Evolutionary conservation across 2,797 vertebrate genomes (phyloP), one percentile per base, ranked within the genome.

Genomic region (Pitangus sulphuratus): DNA sequence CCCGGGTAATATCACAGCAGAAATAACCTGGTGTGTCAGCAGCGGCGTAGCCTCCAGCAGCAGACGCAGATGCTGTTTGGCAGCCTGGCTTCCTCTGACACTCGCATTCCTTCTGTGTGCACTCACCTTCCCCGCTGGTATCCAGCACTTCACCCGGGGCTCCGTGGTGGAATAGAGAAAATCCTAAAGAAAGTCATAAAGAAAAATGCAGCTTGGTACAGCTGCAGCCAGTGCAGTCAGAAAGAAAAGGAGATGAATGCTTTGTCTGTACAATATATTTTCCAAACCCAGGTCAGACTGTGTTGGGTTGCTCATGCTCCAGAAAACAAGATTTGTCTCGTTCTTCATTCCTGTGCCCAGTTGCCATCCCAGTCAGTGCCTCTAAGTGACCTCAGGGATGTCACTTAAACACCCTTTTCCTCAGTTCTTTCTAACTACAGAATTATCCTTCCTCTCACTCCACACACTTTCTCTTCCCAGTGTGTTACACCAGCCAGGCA

Each of bases 1-100:
- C 72, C 4, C 1, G 28, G 42, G 35, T 96, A 88, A 72, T 60
- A 91, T 61, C 84, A 51, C 42, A 48, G 85, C 92, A 96, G 92
- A 96, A 96, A 96, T 94, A 96, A 91, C 84, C 57, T 3, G 1
- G 50, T 25, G 79, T 93, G 92, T 93, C 92, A 96, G 92, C 90
- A 74, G 18, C 68, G n/a, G 17, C 0, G 0, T 15, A 39, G 47
- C 69, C 92, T 35, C 61, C 87, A 95, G 76, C 72, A 82, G 82
- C 0, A 75, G 69, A 25, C 5, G 0, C 71, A 90, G 90, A 85
- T 14, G n/a, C 79, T 65, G 39, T 35, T 62, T 91, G 91, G 76
- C 81, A 90, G 79, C 79, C 42, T 0, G 0, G 61, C 82, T 81
- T 71, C 82, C 84, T 81, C 57, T 51, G 56, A 6, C 44, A 12